Base-by-base conservation (phyloP, 2,797 vertebrate genomes). In the Gambelia wislizenii region DNA sequence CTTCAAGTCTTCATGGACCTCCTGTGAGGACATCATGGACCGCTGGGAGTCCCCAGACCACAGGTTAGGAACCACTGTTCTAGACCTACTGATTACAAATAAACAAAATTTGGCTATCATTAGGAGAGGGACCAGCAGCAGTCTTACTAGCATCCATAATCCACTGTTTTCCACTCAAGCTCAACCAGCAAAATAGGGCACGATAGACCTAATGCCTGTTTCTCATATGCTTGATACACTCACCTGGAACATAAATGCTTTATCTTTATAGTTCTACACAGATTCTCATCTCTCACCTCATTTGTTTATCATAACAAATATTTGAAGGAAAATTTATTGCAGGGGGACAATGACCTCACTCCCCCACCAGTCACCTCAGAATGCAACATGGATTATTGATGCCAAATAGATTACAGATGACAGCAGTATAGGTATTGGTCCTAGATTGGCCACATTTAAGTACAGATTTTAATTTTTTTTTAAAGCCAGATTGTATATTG, bases 201-300 rank as follows among this genome's bases (percentile, higher is more conserved):
- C 39, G 56, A 4, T n/a, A 47, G 20, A 9, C 10, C 44, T 42
- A 14, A 18, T 83, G 39, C 2, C 16, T 12, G 1, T 56, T 18
- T 36, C 9, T 54, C 47, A 18, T 0, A 39, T 67, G 10, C 64
- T 67, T 67, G 9, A 67, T 67, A 67, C 9, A 33, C 27, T 67
- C 64, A 67, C 5, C 7, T 64, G 61, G 61, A 22, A 64, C 25
- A 64, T 54, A 70, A 49, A 44, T 56, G 36, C 49, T 87, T 82
- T 77, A 59, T 69, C 36, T 67, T 77, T 36, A 39, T 89, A 42
- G n/a, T 64, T 86, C 47, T 54, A 80, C 87, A 85, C 84, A 22
- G 90, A 88, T 92, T 92, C 78, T 77, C 14, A 44, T 27, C 42
- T 39, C 1, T 25, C 72, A 75, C 22, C 39, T 75, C 22, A 75